Evolutionary conservation across 2,113 vertebrate species (phyloP), one percentile per base, ranked within the genome.

Genomic region (Cygnus atratus): DNA sequence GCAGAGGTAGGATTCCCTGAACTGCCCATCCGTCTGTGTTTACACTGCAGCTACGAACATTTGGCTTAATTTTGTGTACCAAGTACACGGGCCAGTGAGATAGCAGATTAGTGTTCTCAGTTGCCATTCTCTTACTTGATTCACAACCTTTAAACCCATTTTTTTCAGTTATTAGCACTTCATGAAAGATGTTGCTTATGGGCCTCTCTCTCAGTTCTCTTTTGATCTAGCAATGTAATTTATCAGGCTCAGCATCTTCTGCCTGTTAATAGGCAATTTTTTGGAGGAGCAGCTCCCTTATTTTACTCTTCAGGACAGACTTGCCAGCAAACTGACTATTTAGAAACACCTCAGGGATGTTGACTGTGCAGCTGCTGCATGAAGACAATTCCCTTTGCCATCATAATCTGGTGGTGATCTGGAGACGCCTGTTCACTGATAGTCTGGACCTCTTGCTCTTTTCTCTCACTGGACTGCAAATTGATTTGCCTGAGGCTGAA

Each of bases 81-180:
- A 66, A 88, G 35, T 28, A 66, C 2, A 1, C 3, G 44, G 48
- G 72, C 63, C 72, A 81, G 68, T 11, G 70, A 68, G 26, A 15
- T 55, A 85, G 73, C 72, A 87, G 57, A 82, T 63, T 10, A 79
- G n/a, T 79, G 43, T 77, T 84, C 68, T 87, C 58, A 39, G 74
- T 65, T 80, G 74, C 48, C 67, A 57, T 78, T 92, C 71, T 81
- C 84, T 87, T 84, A 52, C 52, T n/a, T 87, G 68, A 91, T 82
- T 88, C 19, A 65, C 43, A 82, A 54, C 16, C 43, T 82, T 85
- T 63, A 84, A 94, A 70, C 18, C 55, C 72, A 35, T 55, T 13
- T 88, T 88, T 80, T 95, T 63, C 54, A 79, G n/a, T 81, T 94
- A 81, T 41, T 72, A 88, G 67, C 35, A 68, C 78, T 92, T 93